Base-by-base conservation (phyloP, 2,888 invertebrate genomes). In the Phyllotreta cruciferae region DNA sequence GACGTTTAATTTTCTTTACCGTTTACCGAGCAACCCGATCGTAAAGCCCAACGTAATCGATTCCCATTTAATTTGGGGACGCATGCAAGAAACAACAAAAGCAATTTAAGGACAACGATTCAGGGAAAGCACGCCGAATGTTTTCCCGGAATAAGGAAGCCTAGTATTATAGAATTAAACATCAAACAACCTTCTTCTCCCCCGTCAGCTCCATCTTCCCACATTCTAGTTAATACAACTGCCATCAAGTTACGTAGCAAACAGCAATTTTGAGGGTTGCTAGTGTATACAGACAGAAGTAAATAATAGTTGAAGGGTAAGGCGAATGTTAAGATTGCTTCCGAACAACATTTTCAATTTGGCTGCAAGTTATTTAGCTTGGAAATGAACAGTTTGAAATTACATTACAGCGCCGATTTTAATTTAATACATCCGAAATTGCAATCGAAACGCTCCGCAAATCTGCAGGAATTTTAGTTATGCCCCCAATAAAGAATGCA, bases 351-450 rank as follows among this genome's bases (percentile, higher is more conserved):
- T 44, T 44, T 44, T 44, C 44, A 44, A 44, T 44, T 44, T 44
- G 14, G 44, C 44, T 44, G 44, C 44, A 6, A 44, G 44, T 13
- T 44, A 44, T 44, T 44, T 34, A 56, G 41, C 50, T 53, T 56
- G 68, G 53, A 66, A 70, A 68, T 66, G 62, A 56, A 66, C 65
- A 64, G 57, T 56, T 53, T 47, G 53, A 24, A 24, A 24, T 24
- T 24, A 24, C 24, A 24, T 24, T 24, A 24, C 24, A 24, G 24
- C 24, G 24, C 24, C 24, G 24, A 24, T 24, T 24, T 24, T 24
- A 24, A 24, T 24, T 4, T 24, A 24, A 24, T 24, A 24, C 24
- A 24, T 24, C 24, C 24, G 24, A 24, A 24, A 24, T 24, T 24
- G 24, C 24, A 24, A 24, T 24, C 4, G 2, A 24, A 24, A 24